Percentiles rank a stretch among this genome's conserved stretches.
These are phyloP conservation scores for Probosciger aterrimus DNA, from an alignment of 2,113 vertebrate genomes.

Conservation along the genomic window DNA sequence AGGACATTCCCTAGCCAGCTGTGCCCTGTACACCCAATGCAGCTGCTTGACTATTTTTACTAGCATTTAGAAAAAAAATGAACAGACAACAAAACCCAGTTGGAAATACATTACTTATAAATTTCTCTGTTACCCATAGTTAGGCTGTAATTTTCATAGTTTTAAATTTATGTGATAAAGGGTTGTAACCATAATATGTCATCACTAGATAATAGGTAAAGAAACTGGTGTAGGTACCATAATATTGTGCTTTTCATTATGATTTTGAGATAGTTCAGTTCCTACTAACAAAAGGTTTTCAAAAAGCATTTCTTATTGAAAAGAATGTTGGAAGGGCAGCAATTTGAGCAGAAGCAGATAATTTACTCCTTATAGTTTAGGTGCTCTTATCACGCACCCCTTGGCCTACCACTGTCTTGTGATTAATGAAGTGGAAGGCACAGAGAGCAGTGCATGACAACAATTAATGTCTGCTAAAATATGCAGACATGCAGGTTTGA, in stretches of 20 bases:
- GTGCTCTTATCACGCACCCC: fast-evolving
- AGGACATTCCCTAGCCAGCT: not conserved
- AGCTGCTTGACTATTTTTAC: not conserved
- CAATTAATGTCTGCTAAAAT: conserved; percentile 25
- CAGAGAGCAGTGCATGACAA: not conserved
- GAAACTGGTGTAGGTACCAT: not conserved
- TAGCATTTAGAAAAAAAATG: not conserved
- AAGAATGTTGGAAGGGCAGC: not conserved
- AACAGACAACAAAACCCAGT: not conserved
- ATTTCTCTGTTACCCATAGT: not conserved
- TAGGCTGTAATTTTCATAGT: not conserved
- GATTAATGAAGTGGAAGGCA: conserved; percentile 19
- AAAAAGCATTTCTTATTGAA: not conserved
- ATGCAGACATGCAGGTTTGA: not conserved
- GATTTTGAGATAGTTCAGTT: not conserved
- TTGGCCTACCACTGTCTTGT: not conserved
- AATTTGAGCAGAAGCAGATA: not conserved
- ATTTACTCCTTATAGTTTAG: not conserved
- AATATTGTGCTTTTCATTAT: not conserved
- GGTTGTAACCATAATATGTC: no score
- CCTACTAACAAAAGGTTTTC: not conserved
- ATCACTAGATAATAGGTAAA: not conserved
- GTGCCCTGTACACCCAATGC: not conserved
- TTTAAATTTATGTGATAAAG: not conserved
- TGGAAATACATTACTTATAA: not conserved